Percentiles rank a stretch among this genome's conserved stretches.
Evolutionary conservation across 2,113 vertebrate genomes (phyloP).

Genomic region (Pteronura brasiliensis): DNA sequence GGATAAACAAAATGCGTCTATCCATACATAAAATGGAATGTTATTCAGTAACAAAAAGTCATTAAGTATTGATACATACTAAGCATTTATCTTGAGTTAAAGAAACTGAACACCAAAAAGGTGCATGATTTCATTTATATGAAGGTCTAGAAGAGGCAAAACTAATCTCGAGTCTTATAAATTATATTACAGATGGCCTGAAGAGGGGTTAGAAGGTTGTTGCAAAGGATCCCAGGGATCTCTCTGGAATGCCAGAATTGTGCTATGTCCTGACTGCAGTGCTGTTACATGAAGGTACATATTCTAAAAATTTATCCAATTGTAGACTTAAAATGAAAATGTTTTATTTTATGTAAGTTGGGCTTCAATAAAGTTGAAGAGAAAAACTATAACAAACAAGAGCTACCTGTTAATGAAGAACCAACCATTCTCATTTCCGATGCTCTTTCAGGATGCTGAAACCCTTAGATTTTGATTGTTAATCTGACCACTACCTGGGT

Average conservation of each 20-base stretch:
- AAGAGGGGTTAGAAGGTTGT: accelerated
- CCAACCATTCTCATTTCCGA: background rate
- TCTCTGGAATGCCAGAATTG: background rate
- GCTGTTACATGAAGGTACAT: too few species aligned
- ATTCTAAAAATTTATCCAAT: background rate
- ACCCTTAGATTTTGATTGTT: background rate
- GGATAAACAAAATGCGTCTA: background rate
- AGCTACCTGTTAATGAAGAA: background rate
- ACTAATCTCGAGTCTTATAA: background rate
- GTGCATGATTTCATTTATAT: background rate
- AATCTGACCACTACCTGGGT: background rate
- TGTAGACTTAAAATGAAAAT: background rate
- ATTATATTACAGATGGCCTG: background rate
- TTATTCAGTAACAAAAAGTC: background rate
- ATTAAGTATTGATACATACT: background rate
- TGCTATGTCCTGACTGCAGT: background rate
- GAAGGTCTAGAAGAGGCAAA: background rate
- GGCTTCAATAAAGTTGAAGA: background rate
- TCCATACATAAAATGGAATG: background rate
- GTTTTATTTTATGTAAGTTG: background rate
- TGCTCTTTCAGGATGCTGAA: background rate
- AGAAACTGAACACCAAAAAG: background rate
- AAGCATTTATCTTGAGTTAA: background rate
- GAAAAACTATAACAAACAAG: background rate
- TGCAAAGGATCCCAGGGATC: background rate